Conservation (phyloP, 2,113 vertebrate species). For the Plecotus auritus region DNA sequence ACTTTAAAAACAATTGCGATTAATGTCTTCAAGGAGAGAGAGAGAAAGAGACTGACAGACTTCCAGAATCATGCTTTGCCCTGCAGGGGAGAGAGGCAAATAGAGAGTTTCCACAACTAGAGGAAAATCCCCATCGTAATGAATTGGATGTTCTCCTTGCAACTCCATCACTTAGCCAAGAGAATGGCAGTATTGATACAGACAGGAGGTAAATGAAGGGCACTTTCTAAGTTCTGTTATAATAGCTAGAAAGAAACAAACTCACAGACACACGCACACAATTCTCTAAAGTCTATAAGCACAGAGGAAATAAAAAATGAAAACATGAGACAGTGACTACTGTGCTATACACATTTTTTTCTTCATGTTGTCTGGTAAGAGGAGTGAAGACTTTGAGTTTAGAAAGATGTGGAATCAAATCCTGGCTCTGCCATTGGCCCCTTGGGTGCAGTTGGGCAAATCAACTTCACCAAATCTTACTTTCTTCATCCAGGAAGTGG, state of each 20-base stretch:
- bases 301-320: neutral
- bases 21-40: neutral
- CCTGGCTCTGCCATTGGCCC: neutral
- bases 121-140: neutral
- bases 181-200: neutral
- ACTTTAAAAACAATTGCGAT: neutral
- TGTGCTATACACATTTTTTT: neutral
- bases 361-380: neutral
- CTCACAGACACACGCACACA: neutral
- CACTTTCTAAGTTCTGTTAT: neutral
- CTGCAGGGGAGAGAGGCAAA: neutral
- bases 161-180: neutral
- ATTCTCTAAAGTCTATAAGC: neutral
- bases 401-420: neutral
- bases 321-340: neutral
- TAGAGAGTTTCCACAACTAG: neutral
- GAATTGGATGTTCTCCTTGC: neutral
- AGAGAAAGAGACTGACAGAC: neutral
- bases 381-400: neutral
- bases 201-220: neutral
- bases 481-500: neutral
- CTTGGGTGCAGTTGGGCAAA: neutral
- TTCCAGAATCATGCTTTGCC: neutral
- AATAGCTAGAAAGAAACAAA: neutral
- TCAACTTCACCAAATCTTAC: neutral